Evolutionary conservation across 2,888 invertebrate genomes (phyloP).

Genomic region (Drosophila merina): DNA sequence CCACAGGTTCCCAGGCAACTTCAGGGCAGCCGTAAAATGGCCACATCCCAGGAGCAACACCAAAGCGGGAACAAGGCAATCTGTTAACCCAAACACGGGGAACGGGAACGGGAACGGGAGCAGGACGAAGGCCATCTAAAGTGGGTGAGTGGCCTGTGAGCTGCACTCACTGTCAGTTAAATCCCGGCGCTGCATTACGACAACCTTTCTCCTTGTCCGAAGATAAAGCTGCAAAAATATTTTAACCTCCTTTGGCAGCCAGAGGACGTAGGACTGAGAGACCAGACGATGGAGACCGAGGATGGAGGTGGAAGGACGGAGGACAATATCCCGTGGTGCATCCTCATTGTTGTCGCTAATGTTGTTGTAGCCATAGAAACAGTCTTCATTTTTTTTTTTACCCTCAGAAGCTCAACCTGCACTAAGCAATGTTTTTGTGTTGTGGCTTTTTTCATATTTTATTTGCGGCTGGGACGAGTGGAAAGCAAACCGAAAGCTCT

Average conservation of each 20-base stretch:
- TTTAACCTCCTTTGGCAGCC: conserved; percentile 77
- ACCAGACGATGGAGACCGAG: neutral
- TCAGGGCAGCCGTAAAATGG: conserved; percentile 70
- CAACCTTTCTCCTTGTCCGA: conserved; percentile 58
- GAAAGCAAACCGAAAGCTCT: conserved; percentile 23
- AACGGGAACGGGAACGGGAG: neutral
- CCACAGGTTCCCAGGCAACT: conserved; percentile 55
- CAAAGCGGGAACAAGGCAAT: conserved; percentile 63
- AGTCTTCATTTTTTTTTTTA: neutral
- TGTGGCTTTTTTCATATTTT: conserved; percentile 67
- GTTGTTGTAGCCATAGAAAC: conserved; percentile 27
- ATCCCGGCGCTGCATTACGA: conserved; percentile 71
- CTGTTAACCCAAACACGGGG: conserved; percentile 63
- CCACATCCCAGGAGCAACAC: conserved; percentile 69
- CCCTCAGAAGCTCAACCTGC: conserved; percentile 55
- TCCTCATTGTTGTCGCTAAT: conserved; percentile 39
- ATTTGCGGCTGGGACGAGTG: conserved; percentile 55
- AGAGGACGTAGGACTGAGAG: neutral
- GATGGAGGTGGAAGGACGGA: neutral
- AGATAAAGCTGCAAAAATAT: conserved; percentile 80
- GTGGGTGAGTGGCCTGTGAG: conserved; percentile 26
- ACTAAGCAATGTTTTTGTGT: conserved; percentile 71
- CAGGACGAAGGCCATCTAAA: conserved; percentile 1
- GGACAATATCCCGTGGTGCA: conserved; percentile 24
- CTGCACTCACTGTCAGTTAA: conserved; percentile 75